These are phyloP conservation scores for Brachyalestes nurse DNA, from an alignment of 2,797 vertebrate genomes.

Conservation along the genomic window DNA sequence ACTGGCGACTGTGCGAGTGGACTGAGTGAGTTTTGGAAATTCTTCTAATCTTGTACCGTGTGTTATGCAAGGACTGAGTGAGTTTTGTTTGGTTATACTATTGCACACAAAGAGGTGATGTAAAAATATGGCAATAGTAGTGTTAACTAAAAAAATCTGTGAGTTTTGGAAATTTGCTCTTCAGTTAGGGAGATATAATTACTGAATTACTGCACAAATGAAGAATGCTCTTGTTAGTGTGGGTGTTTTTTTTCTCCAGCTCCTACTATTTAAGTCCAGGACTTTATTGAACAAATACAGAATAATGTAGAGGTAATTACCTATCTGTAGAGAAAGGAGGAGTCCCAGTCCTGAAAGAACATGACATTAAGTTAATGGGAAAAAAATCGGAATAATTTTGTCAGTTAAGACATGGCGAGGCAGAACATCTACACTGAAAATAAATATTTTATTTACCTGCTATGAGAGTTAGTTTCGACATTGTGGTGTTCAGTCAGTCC, in stretches of 20 bases:
- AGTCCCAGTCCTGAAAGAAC: conserved; percentile 72
- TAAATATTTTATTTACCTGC: conserved; percentile 66
- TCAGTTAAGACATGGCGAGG: background rate
- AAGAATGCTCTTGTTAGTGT: too few species aligned
- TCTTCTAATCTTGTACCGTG: too few species aligned
- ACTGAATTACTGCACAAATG: background rate
- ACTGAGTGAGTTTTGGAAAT: too few species aligned
- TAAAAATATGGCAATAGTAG: too few species aligned
- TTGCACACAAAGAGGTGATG: too few species aligned
- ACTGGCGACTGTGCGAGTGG: too few species aligned
- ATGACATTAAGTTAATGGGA: background rate
- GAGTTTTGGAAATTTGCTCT: too few species aligned
- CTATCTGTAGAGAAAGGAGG: conserved; percentile 71
- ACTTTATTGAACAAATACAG: background rate
- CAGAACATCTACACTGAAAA: background rate
- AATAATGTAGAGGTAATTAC: conserved; percentile 61
- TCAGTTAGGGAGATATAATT: background rate
- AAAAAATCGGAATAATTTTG: background rate
- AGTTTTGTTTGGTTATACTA: too few species aligned
- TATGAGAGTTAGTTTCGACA: conserved; percentile 67
- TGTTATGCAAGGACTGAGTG: too few species aligned
- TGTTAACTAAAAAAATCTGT: too few species aligned
- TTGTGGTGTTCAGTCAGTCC: conserved; percentile 50
- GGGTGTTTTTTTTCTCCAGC: background rate
- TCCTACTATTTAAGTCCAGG: background rate